Conservation (phyloP, 2,797 vertebrate genomes). For the Enteromius trimaculatus region DNA sequence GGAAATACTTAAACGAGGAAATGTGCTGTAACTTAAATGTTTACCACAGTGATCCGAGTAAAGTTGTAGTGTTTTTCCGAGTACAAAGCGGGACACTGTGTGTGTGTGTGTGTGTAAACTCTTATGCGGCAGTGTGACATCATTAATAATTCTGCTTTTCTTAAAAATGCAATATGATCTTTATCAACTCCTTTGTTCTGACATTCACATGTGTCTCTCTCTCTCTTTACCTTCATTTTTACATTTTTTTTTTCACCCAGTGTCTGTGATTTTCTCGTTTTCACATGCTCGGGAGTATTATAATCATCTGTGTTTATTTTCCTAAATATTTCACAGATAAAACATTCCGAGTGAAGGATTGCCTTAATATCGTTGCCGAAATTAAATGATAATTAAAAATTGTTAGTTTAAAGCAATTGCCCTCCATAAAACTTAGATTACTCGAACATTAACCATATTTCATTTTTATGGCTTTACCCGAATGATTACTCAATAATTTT, state of each 20-base stretch:
- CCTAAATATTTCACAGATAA: slow-evolving; percentile 76
- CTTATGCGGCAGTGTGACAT: slow-evolving; percentile 11
- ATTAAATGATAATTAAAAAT: slow-evolving; percentile 99
- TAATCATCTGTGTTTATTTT: slow-evolving; percentile 77
- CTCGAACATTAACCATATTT: slow-evolving; percentile 93
- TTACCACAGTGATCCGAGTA: slow-evolving; percentile 19
- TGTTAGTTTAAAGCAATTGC: slow-evolving; percentile 98
- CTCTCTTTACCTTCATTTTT: slow-evolving; percentile 9
- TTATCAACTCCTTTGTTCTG: slow-evolving; percentile 39
- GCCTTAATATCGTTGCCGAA: slow-evolving; percentile 90
- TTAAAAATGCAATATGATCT: slow-evolving; percentile 11
- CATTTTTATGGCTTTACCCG: slow-evolving; percentile 94
- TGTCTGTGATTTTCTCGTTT: slow-evolving; percentile 17
- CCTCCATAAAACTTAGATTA: slow-evolving; percentile 99
- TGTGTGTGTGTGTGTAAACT: neutral
- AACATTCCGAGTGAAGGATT: slow-evolving; percentile 87
- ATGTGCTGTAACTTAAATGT: slow-evolving; percentile 21
- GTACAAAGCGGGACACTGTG: neutral
- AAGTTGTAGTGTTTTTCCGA: neutral
- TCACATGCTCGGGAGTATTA: slow-evolving; percentile 63
- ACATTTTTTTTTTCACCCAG: neutral
- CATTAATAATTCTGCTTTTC: slow-evolving; percentile 24
- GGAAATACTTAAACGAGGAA: slow-evolving; percentile 33
- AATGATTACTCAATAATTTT: slow-evolving; percentile 96
- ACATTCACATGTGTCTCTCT: slow-evolving; percentile 16